A percentile compares a stretch with the other conserved stretches of the same genome.
Evolutionary conservation across 2,797 vertebrate genomes (phyloP).

Genomic region (Xerus rutilus): DNA sequence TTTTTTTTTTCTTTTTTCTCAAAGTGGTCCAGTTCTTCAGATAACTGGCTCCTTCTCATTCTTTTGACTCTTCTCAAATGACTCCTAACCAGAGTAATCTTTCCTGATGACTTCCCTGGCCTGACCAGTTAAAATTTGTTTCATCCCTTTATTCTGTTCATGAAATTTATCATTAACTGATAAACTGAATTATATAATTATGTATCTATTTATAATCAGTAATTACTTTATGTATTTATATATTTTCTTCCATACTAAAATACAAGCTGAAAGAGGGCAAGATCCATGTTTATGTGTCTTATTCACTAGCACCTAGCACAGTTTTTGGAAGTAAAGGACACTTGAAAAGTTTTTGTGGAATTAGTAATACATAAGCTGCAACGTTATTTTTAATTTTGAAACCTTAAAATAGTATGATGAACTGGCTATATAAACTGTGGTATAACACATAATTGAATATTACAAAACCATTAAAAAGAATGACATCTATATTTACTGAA

Average conservation of each 20-base stretch:
- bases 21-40: not conserved
- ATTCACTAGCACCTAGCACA: not conserved
- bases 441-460: not conserved
- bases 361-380: not conserved
- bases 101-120: not conserved
- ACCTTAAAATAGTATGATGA: not conserved
- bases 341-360: not conserved
- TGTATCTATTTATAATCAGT: not conserved
- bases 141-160: not conserved
- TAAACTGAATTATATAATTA: not conserved
- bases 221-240: not conserved
- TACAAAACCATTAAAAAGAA: slow-evolving; percentile 14
- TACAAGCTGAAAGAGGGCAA: not conserved
- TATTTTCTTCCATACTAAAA: not conserved
- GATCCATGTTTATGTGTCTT: not conserved
- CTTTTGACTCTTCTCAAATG: not conserved
- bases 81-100: not conserved
- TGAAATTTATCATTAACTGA: not conserved
- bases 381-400: not conserved
- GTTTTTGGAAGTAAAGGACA: not conserved
- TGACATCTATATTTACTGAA: slow-evolving; percentile 2
- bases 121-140: not conserved
- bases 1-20: not conserved
- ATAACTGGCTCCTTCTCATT: not conserved
- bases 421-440: not conserved